phyloP scores from a whole-genome alignment of 2,113 vertebrate species.

The Peromyscus maniculatus region DNA sequence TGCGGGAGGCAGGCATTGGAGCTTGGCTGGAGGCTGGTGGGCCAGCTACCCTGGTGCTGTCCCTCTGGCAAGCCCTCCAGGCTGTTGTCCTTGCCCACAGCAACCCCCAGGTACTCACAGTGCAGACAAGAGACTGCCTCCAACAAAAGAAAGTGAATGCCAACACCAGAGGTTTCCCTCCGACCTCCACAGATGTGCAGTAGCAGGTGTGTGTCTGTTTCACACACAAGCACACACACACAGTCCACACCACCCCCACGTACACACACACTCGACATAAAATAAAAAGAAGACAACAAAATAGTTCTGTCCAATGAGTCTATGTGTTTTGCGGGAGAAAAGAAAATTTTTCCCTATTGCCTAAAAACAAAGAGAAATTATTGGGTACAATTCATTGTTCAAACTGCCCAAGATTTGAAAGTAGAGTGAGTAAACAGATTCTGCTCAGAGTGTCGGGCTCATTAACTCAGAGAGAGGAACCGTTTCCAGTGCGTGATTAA shows the following conservation, averaged over 20 bases:
- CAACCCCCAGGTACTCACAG: too few species aligned
- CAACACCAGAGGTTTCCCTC: neutral
- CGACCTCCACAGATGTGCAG: neutral
- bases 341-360: neutral
- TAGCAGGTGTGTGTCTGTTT: neutral
- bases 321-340: conserved; percentile 48
- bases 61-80: too few species aligned
- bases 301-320: neutral
- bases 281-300: neutral
- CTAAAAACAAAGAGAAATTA: conserved; percentile 79
- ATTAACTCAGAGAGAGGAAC: conserved; percentile 86
- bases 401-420: conserved; percentile 81
- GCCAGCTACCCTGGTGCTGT: neutral
- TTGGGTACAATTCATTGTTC: conserved; percentile 85
- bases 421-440: conserved; percentile 86
- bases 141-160: neutral
- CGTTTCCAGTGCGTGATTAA: conserved; percentile 88
- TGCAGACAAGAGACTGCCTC: neutral
- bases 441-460: conserved; percentile 84
- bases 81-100: too few species aligned
- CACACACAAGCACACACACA: neutral
- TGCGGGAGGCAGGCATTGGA: neutral
- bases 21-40: neutral
- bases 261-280: neutral
- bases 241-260: neutral